Evolutionary conservation across 2,888 invertebrate species (phyloP), one percentile per base, ranked within the genome.

Genomic region (Drosophila borborema): DNA sequence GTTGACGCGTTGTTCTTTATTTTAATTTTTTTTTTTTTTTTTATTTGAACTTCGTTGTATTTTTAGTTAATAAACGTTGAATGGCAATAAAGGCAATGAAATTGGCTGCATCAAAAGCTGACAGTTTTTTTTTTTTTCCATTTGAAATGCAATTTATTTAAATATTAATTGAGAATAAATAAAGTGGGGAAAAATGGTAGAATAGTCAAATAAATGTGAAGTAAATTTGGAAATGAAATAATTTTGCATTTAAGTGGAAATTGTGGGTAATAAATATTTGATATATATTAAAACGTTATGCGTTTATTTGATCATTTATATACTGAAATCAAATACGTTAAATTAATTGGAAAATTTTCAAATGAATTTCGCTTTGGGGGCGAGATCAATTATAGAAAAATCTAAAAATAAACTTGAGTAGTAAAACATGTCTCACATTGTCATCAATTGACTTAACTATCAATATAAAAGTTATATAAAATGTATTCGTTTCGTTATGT

Each of bases 11-110:
- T 46, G 54, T 49, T 55, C 14, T n/a, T 18, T 0, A 43, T 10
- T 43, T 51, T 58, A 31, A 16, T 16, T 0, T 41, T 9, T 43
- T 46, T n/a, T 16, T 0, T 41, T 9, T 43, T 58, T 45, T 55
- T 49, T 53, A 16, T 40, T 16, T 34, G 18, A 45, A 34, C 51
- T 18, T 40, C 20, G 36, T 9, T 58, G 16, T 55, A 61, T 79
- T 68, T 77, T 59, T 67, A 74, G 71, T 43, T 49, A 55, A 58
- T 70, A 48, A n/a, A n/a, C 45, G 49, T 38, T 72, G 34, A 54
- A 58, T 55, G 45, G n/a, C n/a, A n/a, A n/a, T n/a, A n/a, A 45
- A 61, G 63, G 49, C 46, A 72, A 41, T 61, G 59, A 48, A 48
- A 43, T 40, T 43, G 36, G 28, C 7, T 72, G 58, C 45, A 67